Conservation (phyloP, 2,113 vertebrate genomes). For the Coracopsis vasa region DNA sequence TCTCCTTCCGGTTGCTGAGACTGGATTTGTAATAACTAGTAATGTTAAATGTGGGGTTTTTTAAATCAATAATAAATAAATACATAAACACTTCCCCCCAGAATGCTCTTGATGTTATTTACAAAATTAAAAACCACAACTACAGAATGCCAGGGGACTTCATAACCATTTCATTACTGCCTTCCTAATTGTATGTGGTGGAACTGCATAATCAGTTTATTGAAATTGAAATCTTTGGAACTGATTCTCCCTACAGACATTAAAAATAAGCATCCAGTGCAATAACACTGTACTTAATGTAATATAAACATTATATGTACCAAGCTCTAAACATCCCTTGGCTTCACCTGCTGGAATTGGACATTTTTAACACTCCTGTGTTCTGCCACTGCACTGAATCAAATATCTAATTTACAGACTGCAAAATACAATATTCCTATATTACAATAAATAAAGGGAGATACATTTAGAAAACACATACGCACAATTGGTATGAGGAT, state of each 20-base stretch:
- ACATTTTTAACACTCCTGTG: conserved; percentile 73
- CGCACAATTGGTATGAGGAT: conserved; percentile 51
- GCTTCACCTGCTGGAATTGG: conserved; percentile 72
- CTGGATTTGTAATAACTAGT: conserved; percentile 86
- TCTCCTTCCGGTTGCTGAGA: conserved; percentile 76
- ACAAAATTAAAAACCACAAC: conserved; percentile 89
- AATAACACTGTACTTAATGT: conserved; percentile 80
- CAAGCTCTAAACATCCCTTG: conserved; percentile 71
- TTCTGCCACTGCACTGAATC: conserved; percentile 75
- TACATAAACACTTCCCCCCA: conserved; percentile 85
- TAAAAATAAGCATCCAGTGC: conserved; percentile 79
- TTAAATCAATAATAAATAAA: conserved; percentile 95
- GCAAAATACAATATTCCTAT: conserved; percentile 81
- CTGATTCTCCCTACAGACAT: conserved; percentile 83
- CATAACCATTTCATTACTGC: conserved; percentile 89
- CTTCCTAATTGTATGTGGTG: conserved; percentile 82
- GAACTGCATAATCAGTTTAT: conserved; percentile 86
- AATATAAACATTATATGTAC: conserved; percentile 83
- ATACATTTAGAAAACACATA: conserved; percentile 65
- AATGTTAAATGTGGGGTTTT: conserved; percentile 83
- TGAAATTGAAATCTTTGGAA: conserved; percentile 89
- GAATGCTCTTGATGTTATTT: conserved; percentile 88
- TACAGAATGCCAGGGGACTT: conserved; percentile 83
- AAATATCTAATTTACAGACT: conserved; percentile 80
- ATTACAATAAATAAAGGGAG: conserved; percentile 78